phyloP scores from a whole-genome alignment of 2,888 invertebrate genomes.

The Caenorhabditis sp. region DNA sequence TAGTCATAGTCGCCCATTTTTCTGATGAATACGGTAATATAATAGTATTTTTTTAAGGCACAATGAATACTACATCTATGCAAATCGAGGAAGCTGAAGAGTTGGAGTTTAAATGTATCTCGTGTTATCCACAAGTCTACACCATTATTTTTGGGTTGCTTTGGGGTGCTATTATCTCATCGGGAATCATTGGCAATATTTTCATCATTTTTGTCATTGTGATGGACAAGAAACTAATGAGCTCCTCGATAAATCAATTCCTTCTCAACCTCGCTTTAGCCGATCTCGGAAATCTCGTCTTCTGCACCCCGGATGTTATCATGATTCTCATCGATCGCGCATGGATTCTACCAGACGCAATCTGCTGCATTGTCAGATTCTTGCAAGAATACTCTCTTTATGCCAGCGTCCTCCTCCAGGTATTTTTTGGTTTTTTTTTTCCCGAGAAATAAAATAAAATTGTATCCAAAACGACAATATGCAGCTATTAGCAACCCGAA shows the following conservation, averaged over 20 bases:
- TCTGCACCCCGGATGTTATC: conserved; percentile 55
- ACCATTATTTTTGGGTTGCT: conserved; percentile 40
- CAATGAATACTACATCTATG: too few species aligned
- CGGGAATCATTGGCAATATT: conserved; percentile 55
- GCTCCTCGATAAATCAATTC: conserved; percentile 57
- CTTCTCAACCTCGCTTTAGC: conserved; percentile 60
- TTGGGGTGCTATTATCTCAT: conserved; percentile 44
- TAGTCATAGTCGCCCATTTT: neutral
- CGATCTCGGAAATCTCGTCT: conserved; percentile 56
- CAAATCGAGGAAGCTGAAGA: too few species aligned
- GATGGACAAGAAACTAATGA: conserved; percentile 52
- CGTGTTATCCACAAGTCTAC: conserved; percentile 37
- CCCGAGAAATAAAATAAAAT: neutral
- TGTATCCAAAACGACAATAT: neutral
- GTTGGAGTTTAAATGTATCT: too few species aligned
- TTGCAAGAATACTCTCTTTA: conserved; percentile 72
- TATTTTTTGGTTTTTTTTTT: conserved; percentile 44
- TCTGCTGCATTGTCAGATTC: too few species aligned
- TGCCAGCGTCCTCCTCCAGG: conserved; percentile 73
- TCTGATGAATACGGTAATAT: neutral
- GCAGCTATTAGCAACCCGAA: conserved; percentile 11
- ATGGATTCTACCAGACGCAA: conserved; percentile 52
- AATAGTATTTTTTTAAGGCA: neutral
- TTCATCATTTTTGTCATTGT: conserved; percentile 58
- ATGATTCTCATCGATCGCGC: conserved; percentile 50